Evolutionary conservation across 2,888 invertebrate species (phyloP).

Genomic region (Malthinus seriepunctatus): DNA sequence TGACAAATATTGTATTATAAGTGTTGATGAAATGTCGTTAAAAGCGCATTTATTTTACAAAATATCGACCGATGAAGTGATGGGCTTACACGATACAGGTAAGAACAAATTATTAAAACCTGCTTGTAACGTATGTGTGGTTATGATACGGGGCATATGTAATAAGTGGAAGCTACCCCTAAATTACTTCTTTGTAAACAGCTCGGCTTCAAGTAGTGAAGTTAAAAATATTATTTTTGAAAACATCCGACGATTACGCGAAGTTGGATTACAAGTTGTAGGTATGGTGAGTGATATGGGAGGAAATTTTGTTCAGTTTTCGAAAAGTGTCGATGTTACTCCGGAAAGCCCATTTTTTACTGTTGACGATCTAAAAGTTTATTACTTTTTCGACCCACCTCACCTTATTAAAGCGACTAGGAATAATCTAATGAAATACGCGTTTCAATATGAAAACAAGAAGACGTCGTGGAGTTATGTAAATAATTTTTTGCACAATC

Average conservation of each 20-base stretch:
- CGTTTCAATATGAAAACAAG: constrained; percentile 15
- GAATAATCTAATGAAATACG: constrained; percentile 30
- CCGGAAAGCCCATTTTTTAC: constrained; percentile 29
- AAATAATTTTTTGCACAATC: too few relatives aligned
- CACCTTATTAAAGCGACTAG: constrained; percentile 24
- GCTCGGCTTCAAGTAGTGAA: background rate
- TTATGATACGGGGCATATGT: background rate
- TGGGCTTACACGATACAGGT: background rate
- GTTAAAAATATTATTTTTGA: background rate
- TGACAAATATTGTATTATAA: background rate
- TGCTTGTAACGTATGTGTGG: background rate
- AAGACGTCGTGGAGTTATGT: constrained; percentile 23
- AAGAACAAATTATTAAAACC: background rate
- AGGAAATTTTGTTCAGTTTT: constrained; percentile 17
- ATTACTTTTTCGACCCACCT: constrained; percentile 33
- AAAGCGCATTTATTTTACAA: background rate
- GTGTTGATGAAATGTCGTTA: background rate
- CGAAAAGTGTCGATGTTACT: constrained; percentile 21
- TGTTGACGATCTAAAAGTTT: constrained; percentile 24
- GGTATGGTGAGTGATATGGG: constrained; percentile 20
- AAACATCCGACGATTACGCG: background rate
- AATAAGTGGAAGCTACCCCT: background rate
- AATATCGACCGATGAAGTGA: background rate
- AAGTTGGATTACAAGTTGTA: background rate
- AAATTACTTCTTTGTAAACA: background rate